A percentile compares a stretch with the other conserved stretches of the same genome.
phyloP scores from a whole-genome alignment of 2,888 invertebrate genomes.

The Shargacucullia verbasci region DNA sequence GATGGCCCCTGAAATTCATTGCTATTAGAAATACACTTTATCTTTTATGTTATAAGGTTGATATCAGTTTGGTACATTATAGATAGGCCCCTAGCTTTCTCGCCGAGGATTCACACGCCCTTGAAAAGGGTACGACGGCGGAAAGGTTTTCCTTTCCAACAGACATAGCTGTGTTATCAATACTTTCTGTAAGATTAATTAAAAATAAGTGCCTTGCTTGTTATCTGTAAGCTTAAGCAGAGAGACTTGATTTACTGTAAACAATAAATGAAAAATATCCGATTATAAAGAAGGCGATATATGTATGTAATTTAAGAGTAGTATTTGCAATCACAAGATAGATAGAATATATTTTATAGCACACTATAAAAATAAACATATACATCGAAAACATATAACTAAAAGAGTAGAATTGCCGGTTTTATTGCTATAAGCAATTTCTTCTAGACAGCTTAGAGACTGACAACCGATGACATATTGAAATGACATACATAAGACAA shows the following conservation, averaged over 20 bases:
- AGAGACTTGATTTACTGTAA: background rate
- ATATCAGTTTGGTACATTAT: constrained; percentile 8
- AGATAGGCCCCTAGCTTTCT: constrained; percentile 36
- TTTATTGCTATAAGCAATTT: too few relatives aligned
- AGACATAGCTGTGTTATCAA: constrained; percentile 40
- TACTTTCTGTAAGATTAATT: constrained; percentile 40
- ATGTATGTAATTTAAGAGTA: too few relatives aligned
- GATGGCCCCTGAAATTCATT: constrained; percentile 16
- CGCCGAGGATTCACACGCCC: constrained; percentile 40
- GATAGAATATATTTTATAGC: too few relatives aligned
- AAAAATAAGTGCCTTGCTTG: constrained; percentile 11
- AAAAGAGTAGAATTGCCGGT: too few relatives aligned
- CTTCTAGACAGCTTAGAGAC: too few relatives aligned
- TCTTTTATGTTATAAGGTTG: background rate
- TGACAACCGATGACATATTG: too few relatives aligned
- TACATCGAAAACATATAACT: too few relatives aligned
- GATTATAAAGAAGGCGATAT: too few relatives aligned
- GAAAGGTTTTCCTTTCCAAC: constrained; percentile 49
- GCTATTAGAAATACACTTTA: constrained; percentile 35
- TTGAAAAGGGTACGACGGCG: constrained; percentile 47
- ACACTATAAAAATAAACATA: too few relatives aligned
- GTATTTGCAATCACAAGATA: too few relatives aligned
- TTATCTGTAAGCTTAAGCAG: background rate
- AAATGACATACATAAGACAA: too few relatives aligned
- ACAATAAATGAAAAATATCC: too few relatives aligned